These are phyloP conservation scores for Scartelaos histophorus DNA, from an alignment of 2,113 vertebrate species.

Conservation along the genomic window DNA sequence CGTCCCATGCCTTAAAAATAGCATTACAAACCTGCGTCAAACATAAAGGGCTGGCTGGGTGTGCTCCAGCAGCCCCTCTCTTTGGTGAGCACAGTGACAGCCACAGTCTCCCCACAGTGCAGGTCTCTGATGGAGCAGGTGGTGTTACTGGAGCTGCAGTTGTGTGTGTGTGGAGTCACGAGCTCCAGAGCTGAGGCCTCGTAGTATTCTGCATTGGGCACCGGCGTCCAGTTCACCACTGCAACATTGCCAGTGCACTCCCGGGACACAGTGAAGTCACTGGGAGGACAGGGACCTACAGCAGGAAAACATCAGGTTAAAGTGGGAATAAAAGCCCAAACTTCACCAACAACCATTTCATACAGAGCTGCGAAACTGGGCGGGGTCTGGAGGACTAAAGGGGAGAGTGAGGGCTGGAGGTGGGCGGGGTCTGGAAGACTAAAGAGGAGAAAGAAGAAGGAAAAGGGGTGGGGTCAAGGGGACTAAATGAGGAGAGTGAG, in stretches of 20 bases:
- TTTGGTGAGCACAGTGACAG: conserved; percentile 57
- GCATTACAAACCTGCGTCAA: conserved; percentile 68
- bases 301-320: background rate
- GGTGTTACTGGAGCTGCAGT: conserved; percentile 58
- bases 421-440: too few species aligned
- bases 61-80: conserved; percentile 70
- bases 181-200: conserved; percentile 40
- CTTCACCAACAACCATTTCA: too few species aligned
- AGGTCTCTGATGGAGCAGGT: conserved; percentile 66
- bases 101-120: conserved; percentile 60
- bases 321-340: too few species aligned
- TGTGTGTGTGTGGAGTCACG: conserved; percentile 21
- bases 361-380: background rate
- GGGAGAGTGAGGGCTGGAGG: too few species aligned
- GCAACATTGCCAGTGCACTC: conserved; percentile 65
- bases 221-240: conserved; percentile 63
- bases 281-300: conserved; percentile 73
- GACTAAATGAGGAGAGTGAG: too few species aligned
- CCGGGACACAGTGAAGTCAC: conserved; percentile 51
- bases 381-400: too few species aligned
- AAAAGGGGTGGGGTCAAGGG: too few species aligned
- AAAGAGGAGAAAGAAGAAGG: too few species aligned
- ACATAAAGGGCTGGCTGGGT: conserved; percentile 53
- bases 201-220: conserved; percentile 56
- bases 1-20: too few species aligned